A percentile compares a stretch with the other conserved stretches of the same genome.
Conservation (phyloP, 2,888 invertebrate genomes). For the Philereme vetulata region DNA sequence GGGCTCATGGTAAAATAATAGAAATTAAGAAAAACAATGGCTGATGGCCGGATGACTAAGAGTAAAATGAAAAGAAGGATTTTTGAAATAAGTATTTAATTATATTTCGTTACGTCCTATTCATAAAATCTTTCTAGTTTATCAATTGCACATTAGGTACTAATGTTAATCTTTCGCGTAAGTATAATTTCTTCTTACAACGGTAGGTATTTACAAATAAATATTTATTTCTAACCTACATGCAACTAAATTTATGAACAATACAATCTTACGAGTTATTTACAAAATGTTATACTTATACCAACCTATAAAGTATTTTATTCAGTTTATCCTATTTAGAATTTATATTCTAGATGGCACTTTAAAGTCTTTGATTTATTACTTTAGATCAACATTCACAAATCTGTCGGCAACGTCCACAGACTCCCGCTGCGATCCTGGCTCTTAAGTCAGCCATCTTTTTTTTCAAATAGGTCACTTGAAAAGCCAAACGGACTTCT, state of each 20-base stretch:
- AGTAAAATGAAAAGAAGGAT: neutral
- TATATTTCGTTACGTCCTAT: neutral
- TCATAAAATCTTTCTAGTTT: slow-evolving; percentile 8
- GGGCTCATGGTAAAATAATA: neutral
- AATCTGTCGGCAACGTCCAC: slow-evolving; percentile 48
- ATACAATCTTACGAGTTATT: neutral
- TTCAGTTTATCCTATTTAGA: slow-evolving; percentile 2
- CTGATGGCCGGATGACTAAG: neutral
- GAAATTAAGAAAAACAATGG: neutral
- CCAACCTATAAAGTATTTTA: neutral
- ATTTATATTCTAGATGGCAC: slow-evolving; percentile 36
- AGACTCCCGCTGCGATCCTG: slow-evolving; percentile 83
- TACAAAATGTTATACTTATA: slow-evolving; percentile 2
- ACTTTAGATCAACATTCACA: slow-evolving; percentile 43
- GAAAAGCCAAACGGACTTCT: slow-evolving; percentile 95
- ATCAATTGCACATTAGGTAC: slow-evolving; percentile 21
- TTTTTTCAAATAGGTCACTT: slow-evolving; percentile 93
- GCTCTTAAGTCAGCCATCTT: slow-evolving; percentile 92
- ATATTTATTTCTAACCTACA: slow-evolving; percentile 8
- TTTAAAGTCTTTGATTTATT: slow-evolving; percentile 19
- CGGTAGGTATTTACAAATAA: slow-evolving; percentile 28
- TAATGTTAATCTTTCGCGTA: slow-evolving; percentile 1
- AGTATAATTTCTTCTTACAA: slow-evolving; percentile 7
- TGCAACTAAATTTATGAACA: neutral
- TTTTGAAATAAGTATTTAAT: neutral